phyloP scores from a whole-genome alignment of 1,140 invertebrate genomes.

The Bombus haemorrhoidalis region DNA sequence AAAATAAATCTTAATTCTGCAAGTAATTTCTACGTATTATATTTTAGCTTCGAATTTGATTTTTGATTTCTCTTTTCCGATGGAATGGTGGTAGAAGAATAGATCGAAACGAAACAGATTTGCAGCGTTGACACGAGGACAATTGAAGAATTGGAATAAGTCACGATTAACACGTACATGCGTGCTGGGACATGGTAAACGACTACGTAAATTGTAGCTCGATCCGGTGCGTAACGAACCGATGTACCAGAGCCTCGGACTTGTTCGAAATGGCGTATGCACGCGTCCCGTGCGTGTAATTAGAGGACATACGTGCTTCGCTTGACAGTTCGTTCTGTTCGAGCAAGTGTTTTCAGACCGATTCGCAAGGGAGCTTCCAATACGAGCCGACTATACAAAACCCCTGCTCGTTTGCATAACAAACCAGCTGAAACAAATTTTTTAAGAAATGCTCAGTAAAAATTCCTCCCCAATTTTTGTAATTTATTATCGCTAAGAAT shows the following conservation, averaged over 20 bases:
- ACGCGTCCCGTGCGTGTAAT: conserved; percentile 51
- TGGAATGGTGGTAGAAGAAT: neutral
- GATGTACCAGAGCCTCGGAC: conserved; percentile 23
- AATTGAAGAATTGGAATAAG: conserved; percentile 51
- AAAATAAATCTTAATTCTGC: neutral
- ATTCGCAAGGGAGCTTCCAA: conserved; percentile 47
- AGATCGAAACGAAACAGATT: conserved; percentile 8
- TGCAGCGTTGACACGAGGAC: conserved; percentile 17
- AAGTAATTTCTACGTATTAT: neutral
- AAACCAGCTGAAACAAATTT: conserved; percentile 17
- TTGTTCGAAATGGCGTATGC: conserved; percentile 49
- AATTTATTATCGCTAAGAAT: neutral
- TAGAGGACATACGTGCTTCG: conserved; percentile 48
- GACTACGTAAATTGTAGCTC: conserved; percentile 53
- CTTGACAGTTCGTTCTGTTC: conserved; percentile 49
- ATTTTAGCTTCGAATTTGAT: neutral
- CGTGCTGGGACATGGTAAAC: conserved; percentile 2
- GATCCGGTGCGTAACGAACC: conserved; percentile 37
- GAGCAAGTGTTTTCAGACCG: conserved; percentile 36
- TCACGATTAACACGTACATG: conserved; percentile 32
- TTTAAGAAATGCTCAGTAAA: neutral
- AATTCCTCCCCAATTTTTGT: neutral
- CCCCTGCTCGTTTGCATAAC: conserved; percentile 21
- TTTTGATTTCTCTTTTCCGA: neutral
- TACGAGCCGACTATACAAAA: conserved; percentile 31